Percentiles rank a stretch among this genome's conserved stretches.
phyloP scores from a whole-genome alignment of 2,888 invertebrate species.

The Trilocha varians region DNA sequence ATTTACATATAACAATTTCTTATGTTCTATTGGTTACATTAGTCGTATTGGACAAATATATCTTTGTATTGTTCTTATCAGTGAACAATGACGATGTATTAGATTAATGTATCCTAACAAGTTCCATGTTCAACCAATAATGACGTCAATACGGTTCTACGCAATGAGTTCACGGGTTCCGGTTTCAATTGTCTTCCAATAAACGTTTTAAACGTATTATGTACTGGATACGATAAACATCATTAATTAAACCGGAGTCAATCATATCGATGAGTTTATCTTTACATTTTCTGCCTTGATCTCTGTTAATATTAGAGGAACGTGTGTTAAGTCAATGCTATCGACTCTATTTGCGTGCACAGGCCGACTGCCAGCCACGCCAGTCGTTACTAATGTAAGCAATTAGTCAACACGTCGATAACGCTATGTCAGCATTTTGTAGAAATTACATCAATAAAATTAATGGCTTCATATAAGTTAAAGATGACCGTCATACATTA shows the following conservation, averaged over 20 bases:
- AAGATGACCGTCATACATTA: too few species aligned
- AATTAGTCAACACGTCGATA: constrained; percentile 58
- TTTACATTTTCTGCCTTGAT: neutral
- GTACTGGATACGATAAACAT: neutral
- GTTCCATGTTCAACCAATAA: constrained; percentile 4
- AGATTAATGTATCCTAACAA: constrained; percentile 21
- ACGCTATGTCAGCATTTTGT: constrained; percentile 46
- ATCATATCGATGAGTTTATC: neutral
- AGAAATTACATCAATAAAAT: constrained; percentile 24
- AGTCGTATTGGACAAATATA: too few species aligned
- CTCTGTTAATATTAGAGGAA: constrained; percentile 24
- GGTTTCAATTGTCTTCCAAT: constrained; percentile 26
- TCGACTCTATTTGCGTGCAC: constrained; percentile 55
- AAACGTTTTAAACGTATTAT: constrained; percentile 1
- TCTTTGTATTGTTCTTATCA: too few species aligned
- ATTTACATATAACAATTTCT: too few species aligned
- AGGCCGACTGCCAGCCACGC: constrained; percentile 36
- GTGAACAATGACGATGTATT: too few species aligned
- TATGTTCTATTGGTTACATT: too few species aligned
- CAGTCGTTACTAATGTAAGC: constrained; percentile 53
- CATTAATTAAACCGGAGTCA: neutral
- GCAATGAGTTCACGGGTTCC: constrained; percentile 29
- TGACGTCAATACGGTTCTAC: constrained; percentile 17
- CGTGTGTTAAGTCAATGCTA: constrained; percentile 58
- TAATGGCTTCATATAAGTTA: constrained; percentile 13